A percentile compares a stretch with the other conserved stretches of the same genome.
phyloP scores from a whole-genome alignment of 2,888 invertebrate species.

The Brenthis hecate region DNA sequence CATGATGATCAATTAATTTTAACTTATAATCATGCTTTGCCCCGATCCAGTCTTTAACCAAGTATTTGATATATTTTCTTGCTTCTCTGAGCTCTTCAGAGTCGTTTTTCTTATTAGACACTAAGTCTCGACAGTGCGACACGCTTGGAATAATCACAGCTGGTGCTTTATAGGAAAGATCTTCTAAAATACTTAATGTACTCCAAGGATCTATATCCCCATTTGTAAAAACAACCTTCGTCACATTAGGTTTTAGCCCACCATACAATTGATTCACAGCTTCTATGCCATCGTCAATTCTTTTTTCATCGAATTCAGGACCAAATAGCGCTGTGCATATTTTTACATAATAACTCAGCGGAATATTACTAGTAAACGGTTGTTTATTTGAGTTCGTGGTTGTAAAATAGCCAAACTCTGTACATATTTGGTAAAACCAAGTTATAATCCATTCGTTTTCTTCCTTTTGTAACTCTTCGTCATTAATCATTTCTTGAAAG shows the following conservation, averaged over 20 bases:
- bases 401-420: constrained; percentile 89
- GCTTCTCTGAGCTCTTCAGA: constrained; percentile 65
- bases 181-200: constrained; percentile 73
- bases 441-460: constrained; percentile 50
- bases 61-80: constrained; percentile 59
- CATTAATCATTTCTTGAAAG: constrained; percentile 42
- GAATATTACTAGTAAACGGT: constrained; percentile 81
- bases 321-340: constrained; percentile 72
- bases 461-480: constrained; percentile 41
- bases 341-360: constrained; percentile 64
- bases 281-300: constrained; percentile 60
- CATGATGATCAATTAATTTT: too few species aligned
- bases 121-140: constrained; percentile 66
- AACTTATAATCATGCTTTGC: too few species aligned
- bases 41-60: constrained; percentile 68
- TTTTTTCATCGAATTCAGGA: constrained; percentile 56
- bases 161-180: constrained; percentile 65
- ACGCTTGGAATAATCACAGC: constrained; percentile 59
- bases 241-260: constrained; percentile 70
- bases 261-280: constrained; percentile 78
- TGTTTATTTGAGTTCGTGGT: constrained; percentile 81
- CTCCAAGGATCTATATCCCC: constrained; percentile 84
- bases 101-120: constrained; percentile 54
- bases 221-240: constrained; percentile 81
- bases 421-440: constrained; percentile 90